Evolutionary conservation across 2,113 vertebrate genomes (phyloP), one percentile per base, ranked within the genome.

Genomic region (Paraplagusia blochii): DNA sequence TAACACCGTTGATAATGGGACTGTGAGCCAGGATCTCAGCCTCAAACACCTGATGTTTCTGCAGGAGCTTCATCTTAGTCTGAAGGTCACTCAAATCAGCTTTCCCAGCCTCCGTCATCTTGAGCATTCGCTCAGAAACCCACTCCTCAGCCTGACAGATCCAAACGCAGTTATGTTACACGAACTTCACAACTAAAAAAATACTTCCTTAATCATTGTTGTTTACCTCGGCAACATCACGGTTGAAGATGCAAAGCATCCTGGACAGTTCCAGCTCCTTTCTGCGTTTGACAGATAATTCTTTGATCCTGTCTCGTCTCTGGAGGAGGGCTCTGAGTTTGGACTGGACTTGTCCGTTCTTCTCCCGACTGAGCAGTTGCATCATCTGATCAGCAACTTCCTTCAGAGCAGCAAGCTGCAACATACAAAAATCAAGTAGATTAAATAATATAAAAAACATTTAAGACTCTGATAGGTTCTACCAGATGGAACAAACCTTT

Each of bases 1-100:
- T 85, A 33, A 94, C 87, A 33, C 85, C 77, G 9, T 66, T 79
- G 69, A 95, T 85, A 66, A 90, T 88, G 70, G 90, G 83, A 14
- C 90, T 77, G 46, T 91, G 94, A 50, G 91, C 92, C 72, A 92
- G 80, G 79, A 96, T 93, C 81, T 98, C 95, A 7, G 94, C 92
- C 80, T 95, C 91, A 44, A 96, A 95, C 63, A 87, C 91, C 66
- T 94, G 91, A 76, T 95, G 94, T 44, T 92, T 95, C 82, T 91
- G 89, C 10, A 94, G 80, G 16, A 91, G 78, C 74, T 92, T 95
- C 88, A 92, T 85, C 73, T 92, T 93, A 39, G 87, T 89, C 63
- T 88, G 87, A 67, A 95, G 80, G 29, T 80, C 81, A 63, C 79
- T 91, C 35, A 89, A 82, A 40, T 92, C 91, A 50, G 86, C 72